Percentiles rank a stretch among this genome's conserved stretches.
Conservation (phyloP, 2,113 vertebrate species). For the Prionailurus viverrinus region DNA sequence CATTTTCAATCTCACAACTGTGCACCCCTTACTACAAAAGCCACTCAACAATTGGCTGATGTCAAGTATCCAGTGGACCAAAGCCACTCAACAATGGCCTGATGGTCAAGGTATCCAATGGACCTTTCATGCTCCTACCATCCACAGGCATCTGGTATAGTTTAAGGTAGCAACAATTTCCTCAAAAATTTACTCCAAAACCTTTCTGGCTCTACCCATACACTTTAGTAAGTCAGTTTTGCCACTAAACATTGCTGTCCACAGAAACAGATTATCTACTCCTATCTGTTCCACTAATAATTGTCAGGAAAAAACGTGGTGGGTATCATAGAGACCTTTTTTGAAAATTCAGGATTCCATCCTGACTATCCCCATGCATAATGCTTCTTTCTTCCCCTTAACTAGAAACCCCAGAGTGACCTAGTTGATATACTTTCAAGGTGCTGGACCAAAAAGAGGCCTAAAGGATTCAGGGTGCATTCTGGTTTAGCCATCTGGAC, state of each 20-base stretch:
- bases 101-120: neutral
- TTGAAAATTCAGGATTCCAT: neutral
- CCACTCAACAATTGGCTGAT: neutral
- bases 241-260: neutral
- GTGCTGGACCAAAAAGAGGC: neutral
- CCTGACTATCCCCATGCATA: neutral
- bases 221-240: neutral
- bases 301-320: neutral
- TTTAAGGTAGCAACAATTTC: neutral
- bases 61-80: neutral
- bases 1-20: neutral
- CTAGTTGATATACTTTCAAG: neutral
- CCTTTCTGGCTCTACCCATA: neutral
- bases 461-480: neutral
- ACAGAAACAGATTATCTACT: neutral
- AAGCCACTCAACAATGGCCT: neutral
- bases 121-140: neutral
- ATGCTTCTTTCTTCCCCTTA: neutral
- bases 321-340: neutral
- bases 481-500: neutral
- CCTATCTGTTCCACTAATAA: neutral
- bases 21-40: neutral
- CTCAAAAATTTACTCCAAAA: neutral
- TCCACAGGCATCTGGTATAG: neutral
- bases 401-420: neutral